Evolutionary conservation across 1,140 invertebrate species (phyloP).

Genomic region (Popillia japonica): DNA sequence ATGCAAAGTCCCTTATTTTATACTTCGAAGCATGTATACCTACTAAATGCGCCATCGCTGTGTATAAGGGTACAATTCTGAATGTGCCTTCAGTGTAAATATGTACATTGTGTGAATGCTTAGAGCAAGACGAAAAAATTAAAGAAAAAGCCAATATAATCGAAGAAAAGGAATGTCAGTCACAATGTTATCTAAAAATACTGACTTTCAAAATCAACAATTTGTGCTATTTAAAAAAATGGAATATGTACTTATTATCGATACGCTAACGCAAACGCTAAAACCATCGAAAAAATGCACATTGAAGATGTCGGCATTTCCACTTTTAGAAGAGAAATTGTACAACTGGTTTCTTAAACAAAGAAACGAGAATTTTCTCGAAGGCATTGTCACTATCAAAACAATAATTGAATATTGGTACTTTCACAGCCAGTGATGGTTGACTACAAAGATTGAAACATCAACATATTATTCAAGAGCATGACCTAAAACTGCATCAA

Average conservation of each 20-base stretch:
- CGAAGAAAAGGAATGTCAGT: conserved; percentile 10
- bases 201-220: conserved; percentile 32
- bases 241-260: background rate
- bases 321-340: conserved; percentile 34
- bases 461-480: too few species aligned
- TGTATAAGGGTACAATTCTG: conserved; percentile 20
- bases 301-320: background rate
- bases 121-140: conserved; percentile 25
- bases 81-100: conserved; percentile 27
- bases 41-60: background rate
- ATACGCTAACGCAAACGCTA: background rate
- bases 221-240: conserved; percentile 31
- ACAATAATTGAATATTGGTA: background rate
- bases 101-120: conserved; percentile 35
- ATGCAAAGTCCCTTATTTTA: background rate
- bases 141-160: conserved; percentile 35
- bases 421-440: background rate
- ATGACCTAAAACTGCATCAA: too few species aligned
- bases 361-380: conserved; percentile 4
- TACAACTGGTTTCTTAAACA: conserved; percentile 41
- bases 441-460: too few species aligned
- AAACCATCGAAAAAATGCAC: conserved; percentile 21
- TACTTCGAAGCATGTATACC: background rate
- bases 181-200: conserved; percentile 38
- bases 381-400: background rate